Evolutionary conservation across 2,113 vertebrate genomes (phyloP), one percentile per base, ranked within the genome.

Genomic region (Sclerurus mexicanus): DNA sequence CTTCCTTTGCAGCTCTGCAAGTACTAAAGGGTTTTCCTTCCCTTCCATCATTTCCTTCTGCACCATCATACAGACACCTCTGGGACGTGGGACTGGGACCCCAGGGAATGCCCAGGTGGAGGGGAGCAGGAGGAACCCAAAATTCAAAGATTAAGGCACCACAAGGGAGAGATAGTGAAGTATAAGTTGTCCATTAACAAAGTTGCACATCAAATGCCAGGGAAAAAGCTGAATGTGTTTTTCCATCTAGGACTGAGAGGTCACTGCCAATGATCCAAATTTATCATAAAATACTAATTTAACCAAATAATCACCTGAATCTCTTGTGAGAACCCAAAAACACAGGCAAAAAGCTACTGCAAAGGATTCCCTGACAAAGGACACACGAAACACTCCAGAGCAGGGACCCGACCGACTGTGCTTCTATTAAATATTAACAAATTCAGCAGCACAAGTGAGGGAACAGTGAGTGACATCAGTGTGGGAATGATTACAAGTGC

Each of bases 401-500:
- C 46, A 6, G 87, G 68, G 84, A 31, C 66, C 33, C 28, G 55
- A 22, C 84, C 5, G 73, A 68, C 19, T 81, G 64, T 27, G 66
- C n/a, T 46, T 14, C 81, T 68, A 47, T 72, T 76, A 79, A 87
- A 94, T 72, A 82, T 96, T 89, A 68, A 91, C 85, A 84, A 47
- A 56, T 87, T 13, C 75, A 28, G 66, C 90, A 78, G 21, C 56
- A 35, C n/a, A 1, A 55, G 77, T 6, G 20, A 68, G 96, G 83
- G 62, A 93, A 2, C 95, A 64, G 91, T 59, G 27, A 78, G 25
- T 78, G 90, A 81, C 92, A 94, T 24, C 96, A 12, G 47, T 11
- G 21, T 5, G 68, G 68, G 69, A 56, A 82, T 87, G 93, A 94
- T 91, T 95, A 93, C 93, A 96, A 89, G 95, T 15, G 90, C 93